These are phyloP conservation scores for Oligia strigilis DNA, from an alignment of 2,888 invertebrate species.

Conservation along the genomic window DNA sequence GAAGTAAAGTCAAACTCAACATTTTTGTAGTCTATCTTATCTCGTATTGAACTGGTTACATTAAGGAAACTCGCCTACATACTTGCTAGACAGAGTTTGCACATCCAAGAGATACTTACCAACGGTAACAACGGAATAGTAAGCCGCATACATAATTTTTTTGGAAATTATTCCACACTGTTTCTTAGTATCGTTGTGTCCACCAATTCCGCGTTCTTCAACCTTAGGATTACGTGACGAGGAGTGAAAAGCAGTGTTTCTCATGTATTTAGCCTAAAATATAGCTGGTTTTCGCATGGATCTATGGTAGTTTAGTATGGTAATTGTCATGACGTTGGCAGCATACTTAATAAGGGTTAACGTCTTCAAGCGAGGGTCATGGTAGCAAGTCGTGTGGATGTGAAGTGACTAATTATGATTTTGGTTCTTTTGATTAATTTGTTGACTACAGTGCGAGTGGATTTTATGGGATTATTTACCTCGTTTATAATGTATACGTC, in stretches of 20 bases:
- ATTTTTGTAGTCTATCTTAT: constrained; percentile 8
- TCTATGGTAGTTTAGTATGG: constrained; percentile 75
- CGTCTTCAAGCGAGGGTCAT: constrained; percentile 58
- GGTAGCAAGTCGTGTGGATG: constrained; percentile 23
- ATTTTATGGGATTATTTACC: constrained; percentile 31
- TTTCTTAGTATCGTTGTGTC: constrained; percentile 60
- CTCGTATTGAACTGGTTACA: constrained; percentile 41
- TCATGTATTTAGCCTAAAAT: constrained; percentile 75
- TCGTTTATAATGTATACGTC: constrained; percentile 9
- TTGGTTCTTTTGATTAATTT: constrained; percentile 42
- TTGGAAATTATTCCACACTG: constrained; percentile 66
- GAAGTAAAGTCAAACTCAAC: not conserved
- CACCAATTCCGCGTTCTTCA: constrained; percentile 77
- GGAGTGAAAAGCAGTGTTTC: constrained; percentile 71
- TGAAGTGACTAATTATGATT: constrained; percentile 38
- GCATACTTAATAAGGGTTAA: constrained; percentile 72
- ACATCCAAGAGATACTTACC: constrained; percentile 35
- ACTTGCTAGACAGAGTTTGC: constrained; percentile 45
- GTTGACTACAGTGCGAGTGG: constrained; percentile 20
- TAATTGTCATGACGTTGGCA: constrained; percentile 72
- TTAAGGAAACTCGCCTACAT: constrained; percentile 28
- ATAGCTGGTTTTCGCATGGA: constrained; percentile 65
- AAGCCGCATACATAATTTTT: constrained; percentile 66
- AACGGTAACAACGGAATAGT: constrained; percentile 59
- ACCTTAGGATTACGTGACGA: constrained; percentile 77